Evolutionary conservation across 2,888 invertebrate genomes (phyloP).

Genomic region (Incurvaria masculella): DNA sequence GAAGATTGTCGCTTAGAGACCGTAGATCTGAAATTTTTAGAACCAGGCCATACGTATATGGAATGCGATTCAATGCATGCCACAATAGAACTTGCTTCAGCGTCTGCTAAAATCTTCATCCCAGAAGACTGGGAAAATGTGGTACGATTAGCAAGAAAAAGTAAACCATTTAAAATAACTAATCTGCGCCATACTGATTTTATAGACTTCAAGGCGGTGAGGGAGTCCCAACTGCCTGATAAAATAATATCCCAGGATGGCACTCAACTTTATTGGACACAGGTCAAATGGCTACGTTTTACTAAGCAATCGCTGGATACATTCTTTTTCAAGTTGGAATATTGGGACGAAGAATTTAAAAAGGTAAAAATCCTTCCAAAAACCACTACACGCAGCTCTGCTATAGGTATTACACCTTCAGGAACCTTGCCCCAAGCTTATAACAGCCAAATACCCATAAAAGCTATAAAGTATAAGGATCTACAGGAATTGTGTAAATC

Average conservation of each 20-base stretch:
- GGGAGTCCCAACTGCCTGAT: neutral
- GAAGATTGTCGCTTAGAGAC: too few relatives aligned
- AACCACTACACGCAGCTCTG: neutral
- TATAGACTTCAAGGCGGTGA: neutral
- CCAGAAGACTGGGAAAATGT: too few relatives aligned
- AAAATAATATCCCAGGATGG: neutral
- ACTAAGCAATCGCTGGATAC: conserved; percentile 3
- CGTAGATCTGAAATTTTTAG: too few relatives aligned
- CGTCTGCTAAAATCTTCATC: too few relatives aligned
- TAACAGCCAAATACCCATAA: neutral
- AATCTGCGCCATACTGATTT: neutral
- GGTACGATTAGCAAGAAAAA: too few relatives aligned
- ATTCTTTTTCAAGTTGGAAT: neutral
- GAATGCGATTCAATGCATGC: too few relatives aligned
- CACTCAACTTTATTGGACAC: conserved; percentile 2
- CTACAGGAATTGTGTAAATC: neutral
- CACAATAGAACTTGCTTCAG: too few relatives aligned
- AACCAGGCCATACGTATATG: too few relatives aligned
- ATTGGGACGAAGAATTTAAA: neutral
- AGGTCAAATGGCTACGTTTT: conserved; percentile 6
- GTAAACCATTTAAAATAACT: neutral
- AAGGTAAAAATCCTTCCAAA: neutral
- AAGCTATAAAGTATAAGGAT: neutral
- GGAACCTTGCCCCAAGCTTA: neutral
- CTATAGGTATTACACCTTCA: too few relatives aligned